Base-by-base conservation (phyloP, 1,140 invertebrate genomes). In the Drosophila erecta region DNA sequence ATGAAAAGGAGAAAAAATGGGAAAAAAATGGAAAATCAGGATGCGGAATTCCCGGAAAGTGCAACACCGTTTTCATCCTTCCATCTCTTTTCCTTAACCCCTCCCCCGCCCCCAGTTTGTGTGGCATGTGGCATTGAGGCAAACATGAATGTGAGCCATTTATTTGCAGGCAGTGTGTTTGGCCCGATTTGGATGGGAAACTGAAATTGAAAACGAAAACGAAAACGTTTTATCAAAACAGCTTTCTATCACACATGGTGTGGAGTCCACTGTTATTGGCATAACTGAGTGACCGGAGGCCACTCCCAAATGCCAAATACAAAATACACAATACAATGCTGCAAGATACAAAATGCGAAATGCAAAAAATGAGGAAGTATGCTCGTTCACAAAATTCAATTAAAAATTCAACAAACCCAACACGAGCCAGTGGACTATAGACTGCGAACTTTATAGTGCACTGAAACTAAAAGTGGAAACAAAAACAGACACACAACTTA, bases 371-470 rank as follows among this genome's bases (percentile, higher is more conserved):
- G 51, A 71, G 71, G 66, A 80, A 73, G 74, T 57, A 17, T 58
- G 24, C 51, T 43, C 50, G 33, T 47, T 81, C 73, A 15, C 73
- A 70, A 76, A 85, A 86, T 87, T 86, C 83, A 86, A 87, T 86
- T 86, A 86, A 86, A 81, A 86, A 86, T 86, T 81, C 78, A 87
- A 80, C 73, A 80, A 80, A 71, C 67, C 53, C 38, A 58, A 56
- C 55, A 76, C 53, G 60, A 76, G 30, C 46, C 67, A 61, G 46
- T 30, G 56, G 43, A 41, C 43, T 62, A 4, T 53, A 64, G 72
- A 76, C 47, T 62, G 60, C 30, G 0, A 30, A 30, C 30, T 10
- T 8, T 10, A 30, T 30, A 38, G 7, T 61, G 59, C 67, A 76
- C 47, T 60, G 64, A 76, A 86, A 70, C 80, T 64, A 65, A 77